Evolutionary conservation across 2,113 vertebrate genomes (phyloP).

Genomic region (Pardalotus punctatus): DNA sequence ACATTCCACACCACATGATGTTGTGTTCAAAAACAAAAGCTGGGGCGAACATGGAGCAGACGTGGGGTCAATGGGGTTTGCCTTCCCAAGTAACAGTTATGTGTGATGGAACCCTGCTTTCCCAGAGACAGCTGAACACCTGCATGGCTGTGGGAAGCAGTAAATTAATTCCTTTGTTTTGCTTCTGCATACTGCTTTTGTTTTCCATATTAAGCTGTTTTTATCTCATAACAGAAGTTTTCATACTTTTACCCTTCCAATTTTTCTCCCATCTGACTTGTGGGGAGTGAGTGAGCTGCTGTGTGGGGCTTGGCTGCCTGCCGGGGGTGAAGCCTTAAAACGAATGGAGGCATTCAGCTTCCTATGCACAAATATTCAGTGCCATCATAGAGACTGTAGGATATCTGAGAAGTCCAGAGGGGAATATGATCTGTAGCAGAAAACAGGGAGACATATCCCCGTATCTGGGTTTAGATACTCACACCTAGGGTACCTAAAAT

Average conservation of each 20-base stretch:
- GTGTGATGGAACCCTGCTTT: neutral
- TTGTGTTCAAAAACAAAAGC: neutral
- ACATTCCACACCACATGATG: neutral
- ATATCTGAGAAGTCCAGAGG: neutral
- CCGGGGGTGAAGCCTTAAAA: neutral
- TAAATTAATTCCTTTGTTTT: neutral
- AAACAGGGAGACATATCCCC: neutral
- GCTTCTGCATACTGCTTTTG: neutral
- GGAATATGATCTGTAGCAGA: neutral
- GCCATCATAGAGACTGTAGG: neutral
- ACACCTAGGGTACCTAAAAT: neutral
- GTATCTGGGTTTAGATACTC: neutral
- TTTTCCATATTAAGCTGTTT: neutral
- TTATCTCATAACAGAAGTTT: neutral
- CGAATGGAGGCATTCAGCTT: neutral
- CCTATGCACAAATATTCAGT: neutral
- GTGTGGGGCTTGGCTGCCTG: neutral
- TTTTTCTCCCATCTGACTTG: neutral
- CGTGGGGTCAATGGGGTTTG: neutral
- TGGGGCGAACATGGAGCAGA: neutral
- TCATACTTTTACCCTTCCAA: neutral
- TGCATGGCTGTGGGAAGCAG: neutral
- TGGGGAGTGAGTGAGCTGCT: rapidly evolving
- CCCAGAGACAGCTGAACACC: neutral
- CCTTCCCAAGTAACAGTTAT: neutral